A percentile compares a stretch with the other conserved stretches of the same genome.
phyloP scores from a whole-genome alignment of 2,797 vertebrate genomes.

The Tachyglossus aculeatus region DNA sequence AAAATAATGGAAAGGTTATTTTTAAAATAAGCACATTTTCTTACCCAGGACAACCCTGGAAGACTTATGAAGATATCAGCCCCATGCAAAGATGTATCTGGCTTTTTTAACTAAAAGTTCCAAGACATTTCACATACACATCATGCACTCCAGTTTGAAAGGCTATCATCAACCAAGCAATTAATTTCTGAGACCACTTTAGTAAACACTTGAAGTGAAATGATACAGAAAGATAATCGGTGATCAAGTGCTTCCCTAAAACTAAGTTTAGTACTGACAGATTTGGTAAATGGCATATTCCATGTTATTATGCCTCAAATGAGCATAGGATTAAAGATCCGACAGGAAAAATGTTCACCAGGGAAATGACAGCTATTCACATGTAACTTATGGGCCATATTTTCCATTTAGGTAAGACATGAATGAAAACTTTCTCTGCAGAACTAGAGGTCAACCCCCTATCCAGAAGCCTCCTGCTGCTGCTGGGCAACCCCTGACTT shows the following conservation, averaged over 20 bases:
- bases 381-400: conserved; percentile 1
- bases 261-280: not conserved
- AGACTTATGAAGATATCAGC: not conserved
- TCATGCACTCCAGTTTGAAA: not conserved
- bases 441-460: too few species aligned
- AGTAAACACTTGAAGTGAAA: not conserved
- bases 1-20: not conserved
- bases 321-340: too few species aligned
- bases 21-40: too few species aligned
- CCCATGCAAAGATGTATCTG: not conserved
- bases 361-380: not conserved
- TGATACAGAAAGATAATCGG: not conserved
- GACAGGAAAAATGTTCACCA: too few species aligned
- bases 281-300: not conserved
- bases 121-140: not conserved
- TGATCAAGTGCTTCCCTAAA: not conserved
- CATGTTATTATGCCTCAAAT: too few species aligned
- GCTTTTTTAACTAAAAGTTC: not conserved
- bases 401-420: too few species aligned
- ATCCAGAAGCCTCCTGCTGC: too few species aligned
- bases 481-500: too few species aligned
- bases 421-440: too few species aligned
- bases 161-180: not conserved
- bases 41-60: too few species aligned
- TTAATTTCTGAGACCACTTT: not conserved